Evolutionary conservation across 2,113 vertebrate species (phyloP), one percentile per base, ranked within the genome.

Genomic region (Ibidorhyncha struthersii): DNA sequence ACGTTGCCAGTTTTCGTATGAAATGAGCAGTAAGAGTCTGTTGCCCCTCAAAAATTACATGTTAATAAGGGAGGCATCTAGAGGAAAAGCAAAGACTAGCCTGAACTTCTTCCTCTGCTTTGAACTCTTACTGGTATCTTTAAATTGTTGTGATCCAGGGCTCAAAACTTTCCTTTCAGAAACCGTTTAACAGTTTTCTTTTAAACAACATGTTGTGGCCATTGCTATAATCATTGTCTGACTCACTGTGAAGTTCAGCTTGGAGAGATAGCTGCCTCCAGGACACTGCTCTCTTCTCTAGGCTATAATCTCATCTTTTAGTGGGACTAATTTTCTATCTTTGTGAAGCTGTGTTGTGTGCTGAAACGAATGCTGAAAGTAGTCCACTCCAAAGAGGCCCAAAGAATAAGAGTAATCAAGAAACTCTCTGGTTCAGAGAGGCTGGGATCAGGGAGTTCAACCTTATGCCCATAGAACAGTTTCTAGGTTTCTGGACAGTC

Each of bases 31-130:
- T 22, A 69, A 22, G 2, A 43, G 8, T 74, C 36, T 78, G 13
- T 13, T 65, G 5, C 4, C 14, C 6, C 5, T 2, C 1, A 0
- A n/a, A 14, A 72, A 72, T 47, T 12, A 8, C 13, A 14, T 7
- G 2, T 22, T 56, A 77, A 25, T 69, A 34, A 52, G 12, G 52
- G 32, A 59, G 16, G 3, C 3, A 21, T 21, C 29, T 47, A n/a
- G 18, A 50, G 21, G 8, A 89, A 86, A 83, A 78, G 6, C 27
- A 69, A 65, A 6, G 15, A 67, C 6, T 7, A 53, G 3, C 5
- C 36, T 72, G 62, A 81, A 50, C 14, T 52, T n/a, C 19, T 43
- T 41, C 7, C 22, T 89, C 26, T 66, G 4, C 6, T 55, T 91
- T 74, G 22, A 77, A 38, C 23, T 49, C 21, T 50, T 50, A 50